Conservation (phyloP, 92 coral and sea anemone species). For the Phenganax marumi region DNA sequence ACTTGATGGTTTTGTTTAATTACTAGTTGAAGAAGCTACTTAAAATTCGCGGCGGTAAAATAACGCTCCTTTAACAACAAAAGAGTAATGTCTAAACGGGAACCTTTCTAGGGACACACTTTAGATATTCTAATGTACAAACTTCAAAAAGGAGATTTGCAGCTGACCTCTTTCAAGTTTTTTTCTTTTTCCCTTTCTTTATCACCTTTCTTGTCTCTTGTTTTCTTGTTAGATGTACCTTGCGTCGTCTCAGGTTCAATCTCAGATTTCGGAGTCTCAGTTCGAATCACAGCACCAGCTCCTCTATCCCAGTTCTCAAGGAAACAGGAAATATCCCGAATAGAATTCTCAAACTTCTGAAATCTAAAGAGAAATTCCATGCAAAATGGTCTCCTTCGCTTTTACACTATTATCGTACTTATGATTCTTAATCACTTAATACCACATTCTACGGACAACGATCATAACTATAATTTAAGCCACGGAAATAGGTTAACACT, state of each 20-base stretch:
- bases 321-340: slow-evolving; percentile 82
- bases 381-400: too few species aligned
- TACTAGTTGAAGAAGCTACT: too few species aligned
- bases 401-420: too few species aligned
- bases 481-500: too few species aligned
- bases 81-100: too few species aligned
- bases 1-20: too few species aligned
- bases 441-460: too few species aligned
- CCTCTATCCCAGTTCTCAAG: slow-evolving; percentile 95
- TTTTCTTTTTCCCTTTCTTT: slow-evolving; percentile 60
- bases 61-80: too few species aligned
- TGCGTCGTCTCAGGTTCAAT: slow-evolving; percentile 76
- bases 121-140: not conserved
- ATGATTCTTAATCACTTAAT: too few species aligned
- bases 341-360: slow-evolving; percentile 70
- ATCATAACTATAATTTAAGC: too few species aligned
- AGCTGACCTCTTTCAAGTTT: slow-evolving; percentile 46
- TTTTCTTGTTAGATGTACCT: slow-evolving; percentile 63
- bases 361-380: slow-evolving; percentile 55
- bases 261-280: slow-evolving; percentile 91
- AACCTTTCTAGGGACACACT: not conserved
- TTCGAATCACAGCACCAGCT: slow-evolving; percentile 74
- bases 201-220: slow-evolving; percentile 70
- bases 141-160: too few species aligned
- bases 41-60: too few species aligned